Conservation (phyloP, 2,797 vertebrate species). For the Ceryle rudis region DNA sequence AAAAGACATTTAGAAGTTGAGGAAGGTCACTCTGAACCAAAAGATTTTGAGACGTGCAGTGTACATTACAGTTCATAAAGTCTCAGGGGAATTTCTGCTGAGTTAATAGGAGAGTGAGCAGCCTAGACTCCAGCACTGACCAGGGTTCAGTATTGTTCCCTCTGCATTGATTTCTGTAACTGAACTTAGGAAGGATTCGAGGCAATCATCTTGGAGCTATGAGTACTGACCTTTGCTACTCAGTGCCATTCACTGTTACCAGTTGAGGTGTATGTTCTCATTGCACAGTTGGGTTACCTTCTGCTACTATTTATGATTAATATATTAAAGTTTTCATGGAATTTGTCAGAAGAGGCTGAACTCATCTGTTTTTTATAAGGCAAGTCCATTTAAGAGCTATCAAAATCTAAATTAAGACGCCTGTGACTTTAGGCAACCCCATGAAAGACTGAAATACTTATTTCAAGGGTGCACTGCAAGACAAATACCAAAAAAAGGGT, state of each 20-base stretch:
- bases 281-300: not conserved
- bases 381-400: not conserved
- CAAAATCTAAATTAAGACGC: not conserved
- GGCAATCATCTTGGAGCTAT: not conserved
- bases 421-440: not conserved
- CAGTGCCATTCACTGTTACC: not conserved
- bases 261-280: not conserved
- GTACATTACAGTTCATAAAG: not conserved
- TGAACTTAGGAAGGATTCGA: not conserved
- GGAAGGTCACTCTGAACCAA: not conserved
- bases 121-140: not conserved
- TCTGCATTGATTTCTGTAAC: not conserved
- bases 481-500: not conserved
- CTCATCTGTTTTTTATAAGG: not conserved
- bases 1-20: not conserved
- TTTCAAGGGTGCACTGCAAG: not conserved
- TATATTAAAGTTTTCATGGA: not conserved
- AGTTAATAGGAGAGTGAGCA: not conserved
- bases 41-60: not conserved
- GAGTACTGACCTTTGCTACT: not conserved
- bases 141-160: not conserved
- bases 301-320: not conserved
- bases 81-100: not conserved
- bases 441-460: not conserved
- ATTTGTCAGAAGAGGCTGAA: not conserved